Conservation (phyloP, 2,797 vertebrate genomes). For the Vireo griseus region DNA sequence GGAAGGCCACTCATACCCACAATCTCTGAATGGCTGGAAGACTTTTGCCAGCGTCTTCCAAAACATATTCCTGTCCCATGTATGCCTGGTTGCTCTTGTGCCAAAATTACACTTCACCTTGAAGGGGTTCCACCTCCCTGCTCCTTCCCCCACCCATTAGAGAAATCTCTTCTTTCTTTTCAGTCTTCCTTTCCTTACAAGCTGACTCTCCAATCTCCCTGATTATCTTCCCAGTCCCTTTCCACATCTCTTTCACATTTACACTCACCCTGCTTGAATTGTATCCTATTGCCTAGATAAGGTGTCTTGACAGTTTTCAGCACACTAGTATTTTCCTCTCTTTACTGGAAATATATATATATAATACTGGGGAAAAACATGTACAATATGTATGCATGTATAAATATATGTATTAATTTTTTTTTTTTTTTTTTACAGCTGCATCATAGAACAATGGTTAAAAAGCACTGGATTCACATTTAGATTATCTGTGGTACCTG, state of each 20-base stretch:
- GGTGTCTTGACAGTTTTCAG: neutral
- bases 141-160: neutral
- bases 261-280: neutral
- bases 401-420: neutral
- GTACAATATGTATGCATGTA: neutral
- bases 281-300: neutral
- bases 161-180: neutral
- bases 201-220: neutral
- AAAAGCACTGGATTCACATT: neutral
- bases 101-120: neutral
- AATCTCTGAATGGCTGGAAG: neutral
- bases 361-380: neutral
- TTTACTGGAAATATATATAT: neutral
- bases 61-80: neutral
- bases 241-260: neutral
- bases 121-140: neutral
- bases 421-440: neutral
- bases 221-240: neutral
- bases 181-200: neutral
- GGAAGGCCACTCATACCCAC: neutral
- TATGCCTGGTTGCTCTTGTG: neutral
- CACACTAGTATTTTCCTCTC: neutral
- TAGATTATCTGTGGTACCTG: neutral
- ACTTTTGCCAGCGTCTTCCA: neutral
- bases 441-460: neutral